Base-by-base conservation (phyloP, 92 coral and sea anemone species). In the Phenganax subtilis region DNA sequence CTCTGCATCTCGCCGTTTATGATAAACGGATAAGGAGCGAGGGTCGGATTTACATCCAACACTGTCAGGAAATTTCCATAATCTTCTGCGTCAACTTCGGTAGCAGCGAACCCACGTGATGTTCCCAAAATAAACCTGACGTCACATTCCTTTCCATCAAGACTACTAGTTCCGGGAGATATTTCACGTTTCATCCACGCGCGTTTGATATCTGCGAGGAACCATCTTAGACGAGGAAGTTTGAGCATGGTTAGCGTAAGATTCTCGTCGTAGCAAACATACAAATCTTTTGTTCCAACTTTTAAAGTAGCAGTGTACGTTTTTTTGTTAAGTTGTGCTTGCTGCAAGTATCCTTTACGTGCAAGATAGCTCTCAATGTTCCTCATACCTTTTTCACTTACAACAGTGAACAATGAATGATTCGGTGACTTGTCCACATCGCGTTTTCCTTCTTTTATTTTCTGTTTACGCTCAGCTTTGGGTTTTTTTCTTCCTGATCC, bases 101-200 rank as follows among this genome's bases (percentile, higher is more conserved):
- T 79, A 8, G 56, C 56, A 57, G 78, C 66, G 87, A 92, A 80
- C 54, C 82, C 87, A 77, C 92, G 99, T 75, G 96, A 89, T 71
- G 97, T 90, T 82, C 88, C 88, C 64, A 94, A 83, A 68, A 94
- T 85, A 28, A 96, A 92, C n/a, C 99, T 87, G 71, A 92, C 91
- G 67, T 96, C 99, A 85, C 89, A 86, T 85, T 96, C 99, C 27
- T 70, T 77, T 68, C 99, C 99, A 76, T 96, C 99, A 51, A 88
- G 83, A 9, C 75, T 85, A 29, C 74, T 64, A 20, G 85, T 54
- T 29, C 84, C 92, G 28, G 84, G 85, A 3, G 82, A 66, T 25
- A 55, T 76, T 0, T 72, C 86, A 59, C 86, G 90, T 77, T 87
- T 88, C 52, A 87, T 84, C 99, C 99, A 96, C 9, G 88, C 84